These are phyloP conservation scores for Thermophis baileyi DNA, from an alignment of 2,113 vertebrate genomes.

Conservation along the genomic window DNA sequence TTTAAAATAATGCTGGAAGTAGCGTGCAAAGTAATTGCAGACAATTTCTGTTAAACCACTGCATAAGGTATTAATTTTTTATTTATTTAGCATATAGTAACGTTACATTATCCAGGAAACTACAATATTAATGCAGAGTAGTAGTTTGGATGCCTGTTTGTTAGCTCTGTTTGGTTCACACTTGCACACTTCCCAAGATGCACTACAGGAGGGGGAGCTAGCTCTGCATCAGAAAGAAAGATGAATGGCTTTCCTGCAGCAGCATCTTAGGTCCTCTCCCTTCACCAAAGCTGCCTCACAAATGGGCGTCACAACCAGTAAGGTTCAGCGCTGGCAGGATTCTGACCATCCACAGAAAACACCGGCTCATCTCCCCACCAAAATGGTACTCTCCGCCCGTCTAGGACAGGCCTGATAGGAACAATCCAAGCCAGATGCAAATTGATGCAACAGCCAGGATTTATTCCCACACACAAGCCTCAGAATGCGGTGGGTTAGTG, in stretches of 20 bases:
- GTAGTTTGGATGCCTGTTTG: not conserved
- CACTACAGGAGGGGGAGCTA: not conserved
- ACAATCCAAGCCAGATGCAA: no score
- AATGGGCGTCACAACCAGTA: not conserved
- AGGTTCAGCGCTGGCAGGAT: not conserved
- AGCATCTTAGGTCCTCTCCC: not conserved
- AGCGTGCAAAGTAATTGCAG: not conserved
- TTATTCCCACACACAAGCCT: no score
- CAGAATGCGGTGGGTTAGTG: no score
- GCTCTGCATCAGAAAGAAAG: not conserved
- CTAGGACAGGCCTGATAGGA: no score
- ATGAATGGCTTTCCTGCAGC: not conserved
- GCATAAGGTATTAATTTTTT: not conserved
- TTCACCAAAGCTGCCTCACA: not conserved
- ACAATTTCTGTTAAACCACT: not conserved
- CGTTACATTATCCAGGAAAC: not conserved
- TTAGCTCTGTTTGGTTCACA: not conserved
- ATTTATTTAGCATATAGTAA: not conserved
- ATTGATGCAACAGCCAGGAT: no score
- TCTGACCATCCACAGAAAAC: not conserved
- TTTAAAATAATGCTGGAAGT: not conserved
- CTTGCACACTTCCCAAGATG: not conserved
- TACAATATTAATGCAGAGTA: not conserved
- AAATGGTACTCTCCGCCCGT: no score
- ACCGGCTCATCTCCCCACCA: not conserved